phyloP scores from a whole-genome alignment of 2,113 vertebrate genomes.

The Cathartes aura region DNA sequence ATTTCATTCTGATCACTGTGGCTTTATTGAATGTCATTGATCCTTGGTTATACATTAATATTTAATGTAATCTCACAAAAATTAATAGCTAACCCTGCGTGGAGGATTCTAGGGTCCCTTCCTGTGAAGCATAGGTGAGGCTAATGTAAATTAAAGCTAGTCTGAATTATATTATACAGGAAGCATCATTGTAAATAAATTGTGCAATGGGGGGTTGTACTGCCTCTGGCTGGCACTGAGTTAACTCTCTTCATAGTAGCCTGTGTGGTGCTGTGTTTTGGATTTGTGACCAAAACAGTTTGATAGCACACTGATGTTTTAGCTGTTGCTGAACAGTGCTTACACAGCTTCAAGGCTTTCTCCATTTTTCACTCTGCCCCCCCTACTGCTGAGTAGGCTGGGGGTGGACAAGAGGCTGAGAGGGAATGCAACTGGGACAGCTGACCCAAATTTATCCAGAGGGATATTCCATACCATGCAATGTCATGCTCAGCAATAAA shows the following conservation, averaged over 20 bases:
- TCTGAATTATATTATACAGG: background rate
- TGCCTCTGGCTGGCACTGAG: background rate
- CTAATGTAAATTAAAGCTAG: background rate
- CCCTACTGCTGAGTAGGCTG: background rate
- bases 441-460: background rate
- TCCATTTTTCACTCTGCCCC: rapidly evolving
- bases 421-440: background rate
- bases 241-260: background rate
- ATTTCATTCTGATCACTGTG: background rate
- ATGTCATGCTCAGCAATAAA: background rate
- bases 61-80: background rate
- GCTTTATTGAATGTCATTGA: background rate
- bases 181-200: background rate
- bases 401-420: background rate
- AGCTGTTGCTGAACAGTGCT: background rate
- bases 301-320: background rate
- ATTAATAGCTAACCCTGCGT: background rate
- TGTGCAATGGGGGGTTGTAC: rapidly evolving
- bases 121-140: background rate
- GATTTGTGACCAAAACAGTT: background rate
- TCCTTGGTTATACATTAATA: background rate
- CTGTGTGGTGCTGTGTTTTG: background rate
- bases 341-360: background rate
- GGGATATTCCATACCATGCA: background rate
- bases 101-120: background rate